Base-by-base conservation (phyloP, 2,888 invertebrate species). In the Scaptomyza cyrtandrae region DNA sequence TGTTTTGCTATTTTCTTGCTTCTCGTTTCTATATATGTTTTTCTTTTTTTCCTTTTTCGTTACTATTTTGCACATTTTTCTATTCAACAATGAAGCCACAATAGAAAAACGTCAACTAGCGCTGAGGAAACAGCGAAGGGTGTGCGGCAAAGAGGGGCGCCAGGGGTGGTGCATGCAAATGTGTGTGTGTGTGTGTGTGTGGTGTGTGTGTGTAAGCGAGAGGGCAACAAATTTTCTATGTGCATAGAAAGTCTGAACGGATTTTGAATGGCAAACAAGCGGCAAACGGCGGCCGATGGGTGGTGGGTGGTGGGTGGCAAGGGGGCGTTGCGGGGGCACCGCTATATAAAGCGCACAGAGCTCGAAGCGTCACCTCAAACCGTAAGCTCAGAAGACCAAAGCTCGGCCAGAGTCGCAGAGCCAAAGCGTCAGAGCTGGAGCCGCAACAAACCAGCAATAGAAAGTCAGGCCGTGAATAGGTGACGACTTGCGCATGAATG, bases 61-160 rank as follows among this genome's bases (percentile, higher is more conserved):
- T 88, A 86, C 88, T 88, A 88, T 88, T 86, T 88, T 87, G 83
- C 75, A 77, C 74, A 80, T 87, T 87, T 88, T 86, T 88, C 87
- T 88, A 81, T 86, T 88, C 88, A 86, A 86, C 86, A 86, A 86
- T 86, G 88, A 86, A 86, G 84, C 88, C 88, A 86, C 88, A 86
- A 86, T 88, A 86, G 88, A 80, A 88, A 78, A 86, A 81, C 88
- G 86, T 79, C 86, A 86, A 86, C 85, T 85, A 87, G 83, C 74
- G 86, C 80, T 78, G 66, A 69, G 65, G 63, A 67, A 65, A 60
- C 59, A 70, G 65, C 54, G 35, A 4, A 2, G 27, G 31, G 35
- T 33, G 11, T 19, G 37, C 2, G 24, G 19, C 45, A 6, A 9
- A 6, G n/a, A 6, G 19, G 29, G 29, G 19, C 13, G 19, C 11